These are phyloP conservation scores for Elegia similella DNA, from an alignment of 2,888 invertebrate species.

Conservation along the genomic window DNA sequence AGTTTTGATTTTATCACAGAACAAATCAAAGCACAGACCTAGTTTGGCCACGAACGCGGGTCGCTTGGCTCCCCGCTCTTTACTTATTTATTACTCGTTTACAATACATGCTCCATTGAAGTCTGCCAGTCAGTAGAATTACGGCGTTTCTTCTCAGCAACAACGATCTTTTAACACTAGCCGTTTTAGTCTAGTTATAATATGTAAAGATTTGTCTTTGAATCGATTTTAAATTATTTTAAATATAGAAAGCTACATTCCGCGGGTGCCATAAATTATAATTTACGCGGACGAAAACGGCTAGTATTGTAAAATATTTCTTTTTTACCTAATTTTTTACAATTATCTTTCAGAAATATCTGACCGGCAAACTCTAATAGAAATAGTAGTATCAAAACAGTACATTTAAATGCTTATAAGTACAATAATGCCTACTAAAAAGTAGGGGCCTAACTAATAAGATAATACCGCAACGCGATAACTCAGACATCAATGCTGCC, in stretches of 20 bases:
- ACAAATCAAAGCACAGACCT: conserved; percentile 24
- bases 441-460: background rate
- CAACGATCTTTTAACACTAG: too few species aligned
- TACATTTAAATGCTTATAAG: background rate
- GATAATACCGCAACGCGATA: background rate
- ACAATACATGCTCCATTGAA: background rate
- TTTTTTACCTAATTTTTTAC: too few species aligned
- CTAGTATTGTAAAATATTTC: too few species aligned
- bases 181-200: too few species aligned
- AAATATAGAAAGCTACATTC: too few species aligned
- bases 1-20: conserved; percentile 34
- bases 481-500: too few species aligned
- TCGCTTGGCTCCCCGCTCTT: conserved; percentile 1
- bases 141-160: background rate
- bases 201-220: too few species aligned
- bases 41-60: background rate
- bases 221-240: too few species aligned
- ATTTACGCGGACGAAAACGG: too few species aligned
- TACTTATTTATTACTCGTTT: too few species aligned
- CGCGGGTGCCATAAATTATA: too few species aligned
- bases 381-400: background rate
- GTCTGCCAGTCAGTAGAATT: background rate
- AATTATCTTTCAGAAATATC: too few species aligned
- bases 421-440: background rate
- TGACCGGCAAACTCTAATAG: background rate